Base-by-base conservation (phyloP, 2,888 invertebrate species). In the Dascillus cervinus region DNA sequence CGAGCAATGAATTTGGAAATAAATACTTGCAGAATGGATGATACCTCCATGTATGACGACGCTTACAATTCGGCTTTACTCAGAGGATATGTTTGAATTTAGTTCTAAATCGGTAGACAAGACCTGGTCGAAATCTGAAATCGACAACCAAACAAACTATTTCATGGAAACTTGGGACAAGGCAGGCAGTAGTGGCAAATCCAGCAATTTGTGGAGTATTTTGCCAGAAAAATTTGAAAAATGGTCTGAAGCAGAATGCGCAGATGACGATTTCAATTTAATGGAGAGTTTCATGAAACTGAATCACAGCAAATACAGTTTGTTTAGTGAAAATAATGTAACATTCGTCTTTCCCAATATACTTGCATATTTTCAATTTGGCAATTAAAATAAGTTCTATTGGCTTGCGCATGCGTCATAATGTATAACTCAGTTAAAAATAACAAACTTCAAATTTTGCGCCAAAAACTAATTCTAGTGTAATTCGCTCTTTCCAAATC, bases 311-410 rank as follows among this genome's bases (percentile, higher is more conserved):
- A 73, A 70, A 49, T 72, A 73, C 39, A 79, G 77, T 60, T 71
- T 72, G 41, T 80, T 79, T 62, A 72, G 61, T 26, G 76, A 77
- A 60, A 73, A n/a, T n/a, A n/a, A n/a, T n/a, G n/a, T n/a, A n/a
- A n/a, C n/a, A n/a, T n/a, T n/a, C n/a, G n/a, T n/a, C n/a, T n/a
- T n/a, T n/a, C n/a, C n/a, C n/a, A n/a, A n/a, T n/a, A n/a, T n/a
- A n/a, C n/a, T n/a, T n/a, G n/a, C n/a, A n/a, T n/a, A n/a, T n/a
- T n/a, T n/a, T n/a, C n/a, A n/a, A n/a, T n/a, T n/a, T n/a, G n/a
- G n/a, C n/a, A n/a, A n/a, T n/a, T n/a, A n/a, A n/a, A n/a, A n/a
- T n/a, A n/a, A n/a, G n/a, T n/a, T n/a, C n/a, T n/a, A n/a, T n/a
- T n/a, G n/a, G n/a, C n/a, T n/a, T n/a, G n/a, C n/a, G n/a, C n/a